Base-by-base conservation (phyloP, 2,888 invertebrate genomes). In the Amitus sp. region DNA sequence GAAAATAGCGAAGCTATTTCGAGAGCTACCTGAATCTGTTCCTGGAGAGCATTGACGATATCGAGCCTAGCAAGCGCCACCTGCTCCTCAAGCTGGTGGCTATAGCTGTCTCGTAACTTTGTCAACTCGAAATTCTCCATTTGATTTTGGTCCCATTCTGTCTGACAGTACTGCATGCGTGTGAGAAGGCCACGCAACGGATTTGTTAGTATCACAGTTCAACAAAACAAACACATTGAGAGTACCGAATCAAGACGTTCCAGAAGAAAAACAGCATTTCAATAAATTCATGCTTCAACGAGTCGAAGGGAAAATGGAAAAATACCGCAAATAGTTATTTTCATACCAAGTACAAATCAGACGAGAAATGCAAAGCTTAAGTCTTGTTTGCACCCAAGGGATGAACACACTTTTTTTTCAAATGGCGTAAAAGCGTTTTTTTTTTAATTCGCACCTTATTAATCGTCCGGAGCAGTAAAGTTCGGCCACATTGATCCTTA, bases 1-100 rank as follows among this genome's bases (percentile, higher is more conserved):
- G n/a, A n/a, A n/a, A n/a, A n/a, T n/a, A n/a, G n/a, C n/a, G n/a
- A n/a, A n/a, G n/a, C n/a, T n/a, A n/a, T n/a, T n/a, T n/a, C n/a
- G n/a, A n/a, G 61, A 69, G 84, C 82, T 86, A 92, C 92, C 90
- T 91, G 89, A 73, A 92, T 87, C 77, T 92, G 89, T 56, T 87
- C 87, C 81, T 90, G 90, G 70, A 92, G 83, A 69, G 89, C 88
- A 66, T 86, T 85, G 65, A 89, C 85, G 70, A 91, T 88, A 77
- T 91, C 90, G 73, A 86, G 85, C 69, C 88, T 87, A 62, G 89
- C 90, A 75, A 87, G 82, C 47, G 86, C 83, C 64, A 89, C 83
- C 80, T 89, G 88, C 76, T 89, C 87, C 73, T 87, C 85, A 63
- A 89, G 82, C 56, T 76, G 79, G 45, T 72, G 73, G 64, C 74